Conservation (phyloP, 1,140 invertebrate species). For the Pseudachorutes palmiensis region DNA sequence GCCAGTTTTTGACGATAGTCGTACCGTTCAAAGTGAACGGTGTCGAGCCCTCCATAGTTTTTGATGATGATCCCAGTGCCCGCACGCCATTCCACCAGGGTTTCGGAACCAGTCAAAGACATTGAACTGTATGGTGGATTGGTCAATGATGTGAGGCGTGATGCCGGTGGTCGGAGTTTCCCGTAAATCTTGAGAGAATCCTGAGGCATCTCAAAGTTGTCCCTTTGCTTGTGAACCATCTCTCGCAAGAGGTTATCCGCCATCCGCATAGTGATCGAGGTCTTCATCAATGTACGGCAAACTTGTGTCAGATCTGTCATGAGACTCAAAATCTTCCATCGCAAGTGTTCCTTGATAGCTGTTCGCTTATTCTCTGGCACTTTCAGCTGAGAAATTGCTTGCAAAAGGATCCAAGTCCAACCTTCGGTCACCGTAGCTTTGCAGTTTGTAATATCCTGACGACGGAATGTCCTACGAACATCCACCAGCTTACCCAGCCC, state of each 20-base stretch:
- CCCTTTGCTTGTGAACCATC: neutral
- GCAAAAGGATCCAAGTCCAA: neutral
- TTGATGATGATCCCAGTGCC: neutral
- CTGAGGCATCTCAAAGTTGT: neutral
- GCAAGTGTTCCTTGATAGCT: neutral
- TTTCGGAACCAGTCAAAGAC: neutral
- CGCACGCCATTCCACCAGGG: neutral
- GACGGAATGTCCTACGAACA: neutral
- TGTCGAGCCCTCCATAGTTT: too few relatives aligned
- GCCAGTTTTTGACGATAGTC: neutral
- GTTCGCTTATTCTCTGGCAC: neutral
- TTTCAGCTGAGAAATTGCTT: neutral
- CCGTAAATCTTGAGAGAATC: neutral
- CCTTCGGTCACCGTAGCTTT: neutral
- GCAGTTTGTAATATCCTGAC: neutral
- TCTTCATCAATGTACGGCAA: neutral
- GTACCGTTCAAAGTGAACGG: neutral
- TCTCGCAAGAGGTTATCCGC: neutral
- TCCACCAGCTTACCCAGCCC: neutral
- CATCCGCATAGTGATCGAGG: neutral
- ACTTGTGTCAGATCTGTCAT: neutral
- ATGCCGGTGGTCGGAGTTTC: neutral
- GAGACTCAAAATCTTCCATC: neutral
- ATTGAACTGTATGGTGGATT: neutral
- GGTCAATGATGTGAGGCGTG: neutral